Conservation (phyloP, 2,888 invertebrate genomes). For the Phytoseiulus persimilis region DNA sequence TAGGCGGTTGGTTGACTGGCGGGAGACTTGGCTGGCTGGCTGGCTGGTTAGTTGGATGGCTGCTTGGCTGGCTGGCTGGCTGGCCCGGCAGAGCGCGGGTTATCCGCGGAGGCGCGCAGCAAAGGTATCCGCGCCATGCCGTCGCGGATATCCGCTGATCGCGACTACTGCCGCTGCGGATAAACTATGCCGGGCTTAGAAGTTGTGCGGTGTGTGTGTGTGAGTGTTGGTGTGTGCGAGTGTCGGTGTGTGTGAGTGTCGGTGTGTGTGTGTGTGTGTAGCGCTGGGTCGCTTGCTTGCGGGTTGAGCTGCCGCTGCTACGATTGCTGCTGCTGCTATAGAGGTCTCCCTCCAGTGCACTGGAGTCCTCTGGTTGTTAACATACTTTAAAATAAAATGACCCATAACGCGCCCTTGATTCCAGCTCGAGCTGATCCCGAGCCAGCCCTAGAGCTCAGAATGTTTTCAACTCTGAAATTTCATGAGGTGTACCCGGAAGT, state of each 20-base stretch:
- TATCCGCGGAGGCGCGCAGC: background rate
- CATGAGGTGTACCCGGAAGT: background rate
- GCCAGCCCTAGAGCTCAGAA: background rate
- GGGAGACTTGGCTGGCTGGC: background rate
- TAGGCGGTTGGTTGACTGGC: background rate
- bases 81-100: background rate
- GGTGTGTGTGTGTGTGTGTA: background rate
- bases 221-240: background rate
- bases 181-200: background rate
- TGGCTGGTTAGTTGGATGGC: background rate
- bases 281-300: constrained; percentile 5
- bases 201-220: background rate
- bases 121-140: background rate
- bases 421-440: background rate
- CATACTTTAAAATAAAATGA: background rate
- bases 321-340: background rate
- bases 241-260: background rate
- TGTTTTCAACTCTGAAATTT: background rate
- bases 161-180: background rate
- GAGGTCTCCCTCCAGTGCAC: background rate
- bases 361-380: background rate
- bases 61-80: background rate
- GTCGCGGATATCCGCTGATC: background rate
- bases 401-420: background rate
- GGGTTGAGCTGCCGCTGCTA: background rate